These are phyloP conservation scores for Alethe castanea DNA, from an alignment of 2,113 vertebrate genomes.

Conservation along the genomic window DNA sequence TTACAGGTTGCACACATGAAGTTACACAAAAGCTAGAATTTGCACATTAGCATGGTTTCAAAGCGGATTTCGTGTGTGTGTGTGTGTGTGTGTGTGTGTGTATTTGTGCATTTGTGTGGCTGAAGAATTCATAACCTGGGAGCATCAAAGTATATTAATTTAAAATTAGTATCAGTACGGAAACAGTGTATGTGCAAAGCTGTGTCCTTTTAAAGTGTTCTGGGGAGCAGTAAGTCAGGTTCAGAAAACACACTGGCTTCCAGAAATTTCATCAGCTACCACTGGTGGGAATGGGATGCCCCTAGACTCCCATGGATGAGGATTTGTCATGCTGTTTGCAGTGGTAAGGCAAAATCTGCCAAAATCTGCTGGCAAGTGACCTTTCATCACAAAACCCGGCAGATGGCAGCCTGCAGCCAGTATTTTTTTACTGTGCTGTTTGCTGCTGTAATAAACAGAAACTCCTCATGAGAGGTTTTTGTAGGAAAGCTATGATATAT, in stretches of 20 bases:
- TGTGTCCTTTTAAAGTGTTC: not conserved
- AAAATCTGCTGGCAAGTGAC: not conserved
- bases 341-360: not conserved
- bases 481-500: not conserved
- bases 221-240: not conserved
- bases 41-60: not conserved
- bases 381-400: not conserved
- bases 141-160: not conserved
- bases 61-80: not conserved
- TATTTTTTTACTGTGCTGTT: not conserved
- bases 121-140: conserved; percentile 8
- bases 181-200: not conserved
- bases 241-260: not conserved
- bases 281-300: not conserved
- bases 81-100: not conserved
- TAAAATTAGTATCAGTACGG: not conserved
- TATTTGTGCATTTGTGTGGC: not conserved
- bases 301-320: not conserved
- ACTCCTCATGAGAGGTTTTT: not conserved
- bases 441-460: not conserved
- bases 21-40: not conserved
- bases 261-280: not conserved
- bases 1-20: not conserved
- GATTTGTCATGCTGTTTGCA: not conserved
- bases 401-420: conserved; percentile 59